Conservation (phyloP, 2,797 vertebrate species). For the Hybognathus amarus region DNA sequence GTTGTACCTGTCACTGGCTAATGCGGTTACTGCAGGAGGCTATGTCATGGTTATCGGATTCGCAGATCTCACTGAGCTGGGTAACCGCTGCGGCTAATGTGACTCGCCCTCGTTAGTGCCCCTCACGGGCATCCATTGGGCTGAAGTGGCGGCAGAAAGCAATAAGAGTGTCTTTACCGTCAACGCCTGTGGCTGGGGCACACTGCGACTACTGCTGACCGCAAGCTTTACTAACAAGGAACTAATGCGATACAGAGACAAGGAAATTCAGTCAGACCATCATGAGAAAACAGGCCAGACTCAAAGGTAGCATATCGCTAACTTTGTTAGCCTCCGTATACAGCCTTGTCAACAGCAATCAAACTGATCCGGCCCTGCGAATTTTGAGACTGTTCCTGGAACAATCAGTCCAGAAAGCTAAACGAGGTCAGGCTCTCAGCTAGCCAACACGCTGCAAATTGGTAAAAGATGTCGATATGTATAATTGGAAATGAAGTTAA, state of each 20-base stretch:
- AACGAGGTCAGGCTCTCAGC: neutral
- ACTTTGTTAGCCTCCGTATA: conserved; percentile 55
- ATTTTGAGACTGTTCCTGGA: conserved; percentile 40
- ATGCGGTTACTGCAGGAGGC: conserved; percentile 67
- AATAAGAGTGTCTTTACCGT: conserved; percentile 44
- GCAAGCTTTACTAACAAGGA: conserved; percentile 24
- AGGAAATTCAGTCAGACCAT: conserved; percentile 25
- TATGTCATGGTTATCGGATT: conserved; percentile 61
- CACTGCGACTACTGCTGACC: conserved; percentile 45
- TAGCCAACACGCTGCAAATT: conserved; percentile 21
- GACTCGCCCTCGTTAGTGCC: conserved; percentile 34
- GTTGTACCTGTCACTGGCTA: conserved; percentile 64
- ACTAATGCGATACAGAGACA: conserved; percentile 54
- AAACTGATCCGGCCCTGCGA: conserved; percentile 18
- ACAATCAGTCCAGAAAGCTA: conserved; percentile 17
- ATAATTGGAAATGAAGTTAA: neutral
- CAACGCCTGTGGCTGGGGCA: conserved; percentile 40
- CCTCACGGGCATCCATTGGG: conserved; percentile 49
- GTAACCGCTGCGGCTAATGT: conserved; percentile 49
- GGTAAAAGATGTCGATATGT: conserved; percentile 6
- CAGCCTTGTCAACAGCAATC: conserved; percentile 49
- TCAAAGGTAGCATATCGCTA: conserved; percentile 46
- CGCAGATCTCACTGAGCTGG: conserved; percentile 56
- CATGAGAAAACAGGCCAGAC: conserved; percentile 36
- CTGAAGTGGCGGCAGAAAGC: conserved; percentile 42